Base-by-base conservation (phyloP, 2,888 invertebrate genomes). In the Harpalus rubripes region DNA sequence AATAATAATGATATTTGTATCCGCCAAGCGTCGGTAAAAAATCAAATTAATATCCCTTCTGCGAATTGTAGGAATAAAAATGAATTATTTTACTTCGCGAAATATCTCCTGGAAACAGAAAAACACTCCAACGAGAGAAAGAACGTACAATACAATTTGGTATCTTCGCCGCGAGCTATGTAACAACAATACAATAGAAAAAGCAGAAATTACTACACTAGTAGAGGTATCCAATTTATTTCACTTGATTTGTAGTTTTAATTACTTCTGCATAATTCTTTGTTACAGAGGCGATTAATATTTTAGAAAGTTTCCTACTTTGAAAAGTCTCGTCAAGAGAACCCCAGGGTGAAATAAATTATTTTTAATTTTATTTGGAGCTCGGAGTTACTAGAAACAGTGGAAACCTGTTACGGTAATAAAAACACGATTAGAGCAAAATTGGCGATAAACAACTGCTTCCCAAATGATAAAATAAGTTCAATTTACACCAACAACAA, bases 1-100 rank as follows among this genome's bases (percentile, higher is more conserved):
- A 74, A 74, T 74, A 74, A 74, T 74, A 74, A 74, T 74, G 44
- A 74, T 41, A 41, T 74, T 74, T 74, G 72, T 44, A 15, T 18
- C 44, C 72, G 44, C 44, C 15, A 16, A 74, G 41, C 12, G n/a
- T 32, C 39, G 41, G 41, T n/a, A 74, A 68, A 68, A 74, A 74
- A 74, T 74, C 72, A 74, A 74, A 74, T 74, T 74, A 74, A 74
- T 15, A 68, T 39, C 32, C 39, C 41, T 39, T 12, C 68, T 32
- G 68, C 16, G 44, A 52, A 52, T 10, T 52, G 72, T 74, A 12
- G 22, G 18, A 72, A 72, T 72, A 72, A 72, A 72, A 72, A 72
- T 72, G 6, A 39, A 52, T 52, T 52, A 52, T 52, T 52, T 12
- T 12, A 52, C 44, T 12, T 52, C 44, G 32, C 32, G 44, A 12